Percentiles rank a stretch among this genome's conserved stretches.
phyloP scores from a whole-genome alignment of 1,140 invertebrate genomes.

The Drosophila triauraria region DNA sequence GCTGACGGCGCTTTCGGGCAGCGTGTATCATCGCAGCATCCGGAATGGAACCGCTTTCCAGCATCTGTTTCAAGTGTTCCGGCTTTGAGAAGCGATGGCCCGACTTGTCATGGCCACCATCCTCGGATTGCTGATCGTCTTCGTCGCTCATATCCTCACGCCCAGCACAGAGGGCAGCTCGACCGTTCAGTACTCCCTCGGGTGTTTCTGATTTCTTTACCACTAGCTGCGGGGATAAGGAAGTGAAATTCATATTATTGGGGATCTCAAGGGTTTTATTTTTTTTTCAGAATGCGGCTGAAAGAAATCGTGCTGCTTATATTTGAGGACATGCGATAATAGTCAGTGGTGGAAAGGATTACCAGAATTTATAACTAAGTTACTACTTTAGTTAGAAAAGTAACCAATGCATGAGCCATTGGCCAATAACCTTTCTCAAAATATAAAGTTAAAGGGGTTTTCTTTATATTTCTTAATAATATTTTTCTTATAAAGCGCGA shows the following conservation, averaged over 20 bases:
- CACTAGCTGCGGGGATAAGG: conserved; percentile 85
- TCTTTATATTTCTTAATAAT: background rate
- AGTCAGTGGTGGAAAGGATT: conserved; percentile 13
- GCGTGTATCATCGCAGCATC: conserved; percentile 98
- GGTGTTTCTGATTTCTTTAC: conserved; percentile 87
- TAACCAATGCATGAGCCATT: background rate
- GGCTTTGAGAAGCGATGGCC: conserved; percentile 88
- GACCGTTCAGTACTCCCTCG: conserved; percentile 89
- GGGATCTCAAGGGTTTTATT: background rate
- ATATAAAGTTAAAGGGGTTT: background rate
- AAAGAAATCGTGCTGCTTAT: conserved; percentile 17
- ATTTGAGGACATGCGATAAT: conserved; percentile 16
- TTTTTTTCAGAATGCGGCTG: background rate
- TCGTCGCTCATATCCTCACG: conserved; percentile 91
- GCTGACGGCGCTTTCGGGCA: conserved; percentile 95
- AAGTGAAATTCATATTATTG: conserved; percentile 27
- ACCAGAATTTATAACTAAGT: background rate
- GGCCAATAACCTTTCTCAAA: too few species aligned
- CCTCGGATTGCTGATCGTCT: conserved; percentile 87
- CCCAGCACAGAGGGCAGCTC: conserved; percentile 92
- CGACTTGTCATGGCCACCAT: conserved; percentile 72
- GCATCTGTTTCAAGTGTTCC: conserved; percentile 89
- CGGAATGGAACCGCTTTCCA: conserved; percentile 95
- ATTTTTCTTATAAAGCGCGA: too few species aligned
- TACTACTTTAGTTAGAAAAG: background rate